These are phyloP conservation scores for Perdix hodgsoniae DNA, from an alignment of 2,797 vertebrate genomes.

Conservation along the genomic window DNA sequence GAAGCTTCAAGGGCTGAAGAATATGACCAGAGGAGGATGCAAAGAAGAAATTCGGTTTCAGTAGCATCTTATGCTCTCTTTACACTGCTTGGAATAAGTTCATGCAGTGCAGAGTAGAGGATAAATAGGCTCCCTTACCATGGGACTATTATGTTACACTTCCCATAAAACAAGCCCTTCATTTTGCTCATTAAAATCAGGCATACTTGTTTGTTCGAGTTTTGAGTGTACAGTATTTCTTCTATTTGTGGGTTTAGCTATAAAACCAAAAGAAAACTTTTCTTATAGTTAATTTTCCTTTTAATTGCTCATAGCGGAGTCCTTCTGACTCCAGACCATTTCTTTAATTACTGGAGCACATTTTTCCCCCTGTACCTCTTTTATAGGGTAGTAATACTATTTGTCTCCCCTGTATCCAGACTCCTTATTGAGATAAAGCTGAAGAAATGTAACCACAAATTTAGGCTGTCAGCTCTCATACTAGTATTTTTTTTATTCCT, in stretches of 20 bases:
- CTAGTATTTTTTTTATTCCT: neutral
- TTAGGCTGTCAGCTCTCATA: neutral
- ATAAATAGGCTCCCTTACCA: constrained; percentile 40
- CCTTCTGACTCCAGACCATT: constrained; percentile 55
- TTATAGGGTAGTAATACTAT: neutral
- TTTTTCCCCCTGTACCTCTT: constrained; percentile 44
- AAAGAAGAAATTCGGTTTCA: neutral
- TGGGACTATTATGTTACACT: constrained; percentile 56
- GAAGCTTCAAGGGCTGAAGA: neutral
- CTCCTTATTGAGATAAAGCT: constrained; percentile 9
- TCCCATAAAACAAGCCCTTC: constrained; percentile 54
- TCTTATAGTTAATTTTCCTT: constrained; percentile 45
- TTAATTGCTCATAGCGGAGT: constrained; percentile 41
- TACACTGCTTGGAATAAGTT: neutral
- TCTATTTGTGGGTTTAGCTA: constrained; percentile 61
- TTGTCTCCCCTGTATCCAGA: neutral
- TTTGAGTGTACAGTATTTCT: constrained; percentile 49
- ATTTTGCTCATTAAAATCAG: constrained; percentile 65
- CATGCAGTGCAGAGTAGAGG: neutral
- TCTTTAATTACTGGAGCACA: constrained; percentile 21
- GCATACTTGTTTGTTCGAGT: constrained; percentile 57
- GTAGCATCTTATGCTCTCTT: constrained; percentile 13
- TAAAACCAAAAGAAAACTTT: constrained; percentile 54
- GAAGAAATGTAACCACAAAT: neutral
- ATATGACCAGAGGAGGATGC: neutral